Conservation (phyloP, 2,888 invertebrate species). For the Ditula angustiorana region DNA sequence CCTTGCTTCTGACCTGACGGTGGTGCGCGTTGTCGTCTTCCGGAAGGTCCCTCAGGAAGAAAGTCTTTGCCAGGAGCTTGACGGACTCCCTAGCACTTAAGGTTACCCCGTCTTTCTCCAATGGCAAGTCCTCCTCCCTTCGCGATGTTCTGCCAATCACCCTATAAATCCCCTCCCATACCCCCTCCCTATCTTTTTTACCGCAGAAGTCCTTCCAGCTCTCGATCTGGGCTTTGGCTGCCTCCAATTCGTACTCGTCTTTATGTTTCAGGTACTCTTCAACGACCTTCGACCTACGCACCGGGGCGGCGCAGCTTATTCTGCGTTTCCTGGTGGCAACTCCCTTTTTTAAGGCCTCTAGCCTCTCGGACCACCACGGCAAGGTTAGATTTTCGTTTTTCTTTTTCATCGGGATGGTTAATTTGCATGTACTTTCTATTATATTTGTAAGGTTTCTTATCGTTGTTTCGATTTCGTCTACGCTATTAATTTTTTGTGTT, state of each 20-base stretch:
- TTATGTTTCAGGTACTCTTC: background rate
- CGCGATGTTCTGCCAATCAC: constrained; percentile 15
- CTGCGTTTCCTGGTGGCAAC: background rate
- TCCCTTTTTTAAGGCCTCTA: background rate
- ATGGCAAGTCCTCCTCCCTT: constrained; percentile 19
- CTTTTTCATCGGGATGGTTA: background rate
- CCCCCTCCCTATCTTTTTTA: constrained; percentile 17
- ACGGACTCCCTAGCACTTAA: constrained; percentile 23
- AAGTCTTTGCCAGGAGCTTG: constrained; percentile 25
- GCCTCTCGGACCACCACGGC: background rate
- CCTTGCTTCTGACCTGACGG: background rate
- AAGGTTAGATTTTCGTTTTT: background rate
- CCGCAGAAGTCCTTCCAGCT: no score
- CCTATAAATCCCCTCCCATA: constrained; percentile 36
- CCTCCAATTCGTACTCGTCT: background rate
- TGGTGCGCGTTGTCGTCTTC: constrained; percentile 22
- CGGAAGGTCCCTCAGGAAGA: constrained; percentile 27
- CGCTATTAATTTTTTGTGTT: background rate
- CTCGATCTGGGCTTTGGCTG: no score
- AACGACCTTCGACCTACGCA: background rate
- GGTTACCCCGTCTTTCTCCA: constrained; percentile 9
- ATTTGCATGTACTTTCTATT: background rate
- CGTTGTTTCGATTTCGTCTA: background rate
- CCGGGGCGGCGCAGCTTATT: background rate
- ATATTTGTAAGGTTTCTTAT: background rate